Conservation (phyloP, 2,888 invertebrate genomes). For the Nudaria mundana region DNA sequence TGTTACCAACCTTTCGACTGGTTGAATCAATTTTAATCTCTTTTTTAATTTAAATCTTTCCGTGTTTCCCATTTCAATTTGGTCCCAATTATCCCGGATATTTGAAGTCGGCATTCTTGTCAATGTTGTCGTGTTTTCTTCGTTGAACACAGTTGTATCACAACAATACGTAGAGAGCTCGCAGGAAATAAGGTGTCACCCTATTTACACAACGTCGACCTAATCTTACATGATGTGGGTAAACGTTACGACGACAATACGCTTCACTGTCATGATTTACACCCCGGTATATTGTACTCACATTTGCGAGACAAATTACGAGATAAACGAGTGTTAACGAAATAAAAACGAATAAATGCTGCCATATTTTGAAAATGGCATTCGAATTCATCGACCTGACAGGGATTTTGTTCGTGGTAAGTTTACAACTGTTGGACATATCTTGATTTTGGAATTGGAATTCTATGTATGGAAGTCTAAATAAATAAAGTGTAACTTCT, state of each 20-base stretch:
- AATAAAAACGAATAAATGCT: constrained; percentile 44
- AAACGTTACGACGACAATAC: constrained; percentile 59
- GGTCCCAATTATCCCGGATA: no score
- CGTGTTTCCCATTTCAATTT: no score
- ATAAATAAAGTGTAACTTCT: no score
- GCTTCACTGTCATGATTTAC: constrained; percentile 54
- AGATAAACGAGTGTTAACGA: constrained; percentile 50
- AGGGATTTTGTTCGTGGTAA: constrained; percentile 52
- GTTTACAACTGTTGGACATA: no score
- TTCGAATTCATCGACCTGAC: constrained; percentile 46
- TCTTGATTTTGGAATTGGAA: no score
- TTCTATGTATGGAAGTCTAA: no score
- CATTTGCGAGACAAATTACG: constrained; percentile 55
- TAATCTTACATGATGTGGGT: constrained; percentile 60
- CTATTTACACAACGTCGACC: constrained; percentile 63
- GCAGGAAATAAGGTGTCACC: constrained; percentile 69
- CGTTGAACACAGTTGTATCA: constrained; percentile 5
- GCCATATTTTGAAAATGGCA: constrained; percentile 48
- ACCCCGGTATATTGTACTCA: constrained; percentile 35
- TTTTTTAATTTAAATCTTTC: no score
- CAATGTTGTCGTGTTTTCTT: constrained; percentile 3
- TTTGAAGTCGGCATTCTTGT: no score
- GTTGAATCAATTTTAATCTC: no score
- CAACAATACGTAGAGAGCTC: constrained; percentile 27
- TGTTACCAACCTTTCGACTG: no score